These are phyloP conservation scores for Hydropotes inermis DNA, from an alignment of 2,113 vertebrate species.

Conservation along the genomic window DNA sequence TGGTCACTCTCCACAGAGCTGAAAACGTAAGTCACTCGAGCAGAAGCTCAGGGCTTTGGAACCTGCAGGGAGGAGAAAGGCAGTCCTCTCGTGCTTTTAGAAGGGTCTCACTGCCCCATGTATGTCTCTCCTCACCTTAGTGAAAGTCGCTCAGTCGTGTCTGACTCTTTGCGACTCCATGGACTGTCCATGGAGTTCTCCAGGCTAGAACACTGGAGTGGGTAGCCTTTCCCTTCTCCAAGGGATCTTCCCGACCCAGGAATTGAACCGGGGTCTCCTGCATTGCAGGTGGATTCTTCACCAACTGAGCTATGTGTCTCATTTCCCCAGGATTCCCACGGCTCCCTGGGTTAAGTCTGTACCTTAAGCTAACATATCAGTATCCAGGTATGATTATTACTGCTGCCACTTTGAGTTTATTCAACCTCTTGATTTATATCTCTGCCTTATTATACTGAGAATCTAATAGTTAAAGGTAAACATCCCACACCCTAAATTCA, in stretches of 20 bases:
- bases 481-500: not conserved
- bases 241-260: not conserved
- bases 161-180: not conserved
- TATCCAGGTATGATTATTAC: constrained; percentile 52
- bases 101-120: constrained; percentile 6
- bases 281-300: not conserved
- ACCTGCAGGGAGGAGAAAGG: not conserved
- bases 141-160: not conserved
- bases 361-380: constrained; percentile 54
- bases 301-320: not conserved
- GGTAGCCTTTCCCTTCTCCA: not conserved
- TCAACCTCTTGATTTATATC: constrained; percentile 59
- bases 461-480: not conserved
- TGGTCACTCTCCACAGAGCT: not conserved
- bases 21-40: constrained; percentile 51
- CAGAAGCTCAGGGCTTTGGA: constrained; percentile 41
- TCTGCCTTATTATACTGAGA: constrained; percentile 27
- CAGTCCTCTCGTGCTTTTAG: not conserved
- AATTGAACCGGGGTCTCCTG: not conserved
- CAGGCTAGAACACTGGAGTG: not conserved
- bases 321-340: not conserved
- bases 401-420: constrained; percentile 61
- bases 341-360: constrained; percentile 20
- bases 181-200: not conserved
- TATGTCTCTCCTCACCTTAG: not conserved